Evolutionary conservation across 2,113 vertebrate species (phyloP).

Genomic region (Ailuropoda melanoleuca): DNA sequence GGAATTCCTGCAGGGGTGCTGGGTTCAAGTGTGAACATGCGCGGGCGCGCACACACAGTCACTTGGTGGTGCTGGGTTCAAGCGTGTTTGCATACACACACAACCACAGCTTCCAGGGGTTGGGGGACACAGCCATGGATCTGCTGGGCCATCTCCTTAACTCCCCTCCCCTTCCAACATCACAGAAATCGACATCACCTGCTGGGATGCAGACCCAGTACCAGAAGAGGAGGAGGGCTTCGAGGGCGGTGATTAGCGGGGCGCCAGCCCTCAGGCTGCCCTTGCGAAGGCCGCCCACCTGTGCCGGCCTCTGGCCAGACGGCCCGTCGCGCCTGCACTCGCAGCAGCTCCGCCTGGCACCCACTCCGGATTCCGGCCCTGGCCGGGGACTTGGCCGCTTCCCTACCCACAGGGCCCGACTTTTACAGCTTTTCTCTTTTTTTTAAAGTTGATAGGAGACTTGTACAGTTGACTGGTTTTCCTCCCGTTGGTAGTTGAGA

Average conservation of each 20-base stretch:
- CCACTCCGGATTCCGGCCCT: conserved; percentile 71
- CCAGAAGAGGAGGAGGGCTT: conserved; percentile 93
- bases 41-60: not conserved
- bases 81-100: not conserved
- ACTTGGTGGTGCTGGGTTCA: not conserved
- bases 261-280: conserved; percentile 65
- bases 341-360: conserved; percentile 74
- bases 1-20: not conserved
- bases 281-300: conserved; percentile 59
- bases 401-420: conserved; percentile 72
- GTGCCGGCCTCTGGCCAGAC: conserved; percentile 59
- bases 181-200: conserved; percentile 97
- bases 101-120: not conserved
- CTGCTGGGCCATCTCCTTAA: not conserved
- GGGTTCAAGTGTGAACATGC: not conserved
- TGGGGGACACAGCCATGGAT: not conserved
- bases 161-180: not conserved
- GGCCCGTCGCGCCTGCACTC: conserved; percentile 61
- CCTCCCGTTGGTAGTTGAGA: conserved; percentile 78
- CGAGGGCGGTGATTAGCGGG: conserved; percentile 82
- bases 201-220: conserved; percentile 96
- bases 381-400: conserved; percentile 60
- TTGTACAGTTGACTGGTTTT: conserved; percentile 82
- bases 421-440: conserved; percentile 81
- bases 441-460: conserved; percentile 85